phyloP scores from a whole-genome alignment of 2,113 vertebrate species.

The Myodes glareolus region DNA sequence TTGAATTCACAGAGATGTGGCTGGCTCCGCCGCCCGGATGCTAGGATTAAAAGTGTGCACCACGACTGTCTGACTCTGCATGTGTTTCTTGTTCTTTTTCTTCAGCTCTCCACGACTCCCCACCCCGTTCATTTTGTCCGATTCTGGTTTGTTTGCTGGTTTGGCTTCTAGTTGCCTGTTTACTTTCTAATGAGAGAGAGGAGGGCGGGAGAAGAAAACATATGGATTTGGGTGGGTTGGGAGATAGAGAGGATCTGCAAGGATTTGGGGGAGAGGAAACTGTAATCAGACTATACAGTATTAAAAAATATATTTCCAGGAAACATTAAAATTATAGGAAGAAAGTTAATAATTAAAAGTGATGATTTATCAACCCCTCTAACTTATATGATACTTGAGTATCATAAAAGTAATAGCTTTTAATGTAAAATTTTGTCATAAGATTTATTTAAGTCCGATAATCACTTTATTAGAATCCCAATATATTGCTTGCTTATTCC shows the following conservation, averaged over 20 bases:
- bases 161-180: background rate
- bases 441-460: background rate
- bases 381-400: background rate
- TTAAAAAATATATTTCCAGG: background rate
- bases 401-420: background rate
- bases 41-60: background rate
- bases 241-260: background rate
- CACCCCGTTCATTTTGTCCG: background rate
- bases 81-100: background rate
- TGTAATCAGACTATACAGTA: background rate
- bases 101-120: accelerated
- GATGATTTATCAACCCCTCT: background rate
- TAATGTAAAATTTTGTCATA: background rate
- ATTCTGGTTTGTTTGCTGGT: background rate
- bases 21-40: background rate
- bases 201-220: background rate
- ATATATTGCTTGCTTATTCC: background rate
- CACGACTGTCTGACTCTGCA: background rate
- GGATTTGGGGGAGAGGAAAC: background rate
- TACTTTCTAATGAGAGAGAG: background rate
- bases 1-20: background rate
- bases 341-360: background rate
- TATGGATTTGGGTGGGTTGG: background rate
- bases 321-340: background rate
- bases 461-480: background rate